Base-by-base conservation (phyloP, 2,113 vertebrate genomes). In the Rhipidura dahli region DNA sequence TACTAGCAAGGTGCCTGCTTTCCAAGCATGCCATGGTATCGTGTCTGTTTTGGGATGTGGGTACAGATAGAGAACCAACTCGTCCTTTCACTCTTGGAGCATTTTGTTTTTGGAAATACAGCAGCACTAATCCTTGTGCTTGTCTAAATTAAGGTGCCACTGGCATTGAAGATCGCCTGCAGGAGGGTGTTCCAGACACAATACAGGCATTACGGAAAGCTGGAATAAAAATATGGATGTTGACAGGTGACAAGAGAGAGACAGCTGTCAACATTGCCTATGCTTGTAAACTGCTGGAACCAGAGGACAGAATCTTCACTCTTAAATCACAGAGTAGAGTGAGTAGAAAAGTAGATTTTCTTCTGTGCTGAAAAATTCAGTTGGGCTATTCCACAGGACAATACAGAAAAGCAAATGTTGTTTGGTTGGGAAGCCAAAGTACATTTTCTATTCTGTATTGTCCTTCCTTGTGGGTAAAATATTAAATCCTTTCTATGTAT, bases 191-290 rank as follows among this genome's bases (percentile, higher is more conserved):
- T 50, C 98, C 99, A 4, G 99, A 99, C 87, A 99, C 99, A 5
- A 98, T 99, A 72, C 98, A 99, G 80, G 98, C 98, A 19, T 98
- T 99, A 42, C 98, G 99, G 85, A 98, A 88, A 92, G 99, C 99
- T 0, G 98, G 98, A 26, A 98, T 99, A 92, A 99, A 98, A 94
- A 98, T 99, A 57, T 99, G 99, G 99, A 99, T 99, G 97, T 98
- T 99, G 69, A 99, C 99, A 1, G 99, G 99, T 70, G 99, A 99
- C 97, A 99, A 99, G 93, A 98, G 98, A 86, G 99, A 99, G 97
- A 99, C 99, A 0, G 99, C 99, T 75, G 88, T 99, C 96, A 99
- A 99, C 92, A 98, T 99, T 11, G 99, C 99, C 9, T 98, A 98
- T 70, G 98, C 99, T 15, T 99, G 99, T 95, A 99, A 97, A 84